A percentile compares a stretch with the other conserved stretches of the same genome.
Conservation (phyloP, 2,113 vertebrate genomes). For the Bos taurus region ARS-UCD2.0 NC_037351.1:52452501-52453000, state of each 20-base stretch:
- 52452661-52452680: neutral
- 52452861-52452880: neutral
- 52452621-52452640: neutral
- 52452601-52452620: neutral
- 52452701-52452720: neutral
- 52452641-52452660: neutral
- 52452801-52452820: neutral
- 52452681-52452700: neutral
- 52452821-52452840: neutral
- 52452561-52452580: neutral
- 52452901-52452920: neutral
- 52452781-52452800: neutral
- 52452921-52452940: neutral
- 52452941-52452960: neutral
- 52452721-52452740: neutral
- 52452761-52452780: neutral
- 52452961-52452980: neutral
- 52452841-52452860: neutral
- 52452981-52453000: neutral
- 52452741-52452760: neutral
- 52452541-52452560: neutral
- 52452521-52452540: neutral
- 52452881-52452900: neutral
- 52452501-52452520: neutral
- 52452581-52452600: neutral